Base-by-base conservation (phyloP, 1,140 invertebrate species). In the Drosophila sechellia region DNA sequence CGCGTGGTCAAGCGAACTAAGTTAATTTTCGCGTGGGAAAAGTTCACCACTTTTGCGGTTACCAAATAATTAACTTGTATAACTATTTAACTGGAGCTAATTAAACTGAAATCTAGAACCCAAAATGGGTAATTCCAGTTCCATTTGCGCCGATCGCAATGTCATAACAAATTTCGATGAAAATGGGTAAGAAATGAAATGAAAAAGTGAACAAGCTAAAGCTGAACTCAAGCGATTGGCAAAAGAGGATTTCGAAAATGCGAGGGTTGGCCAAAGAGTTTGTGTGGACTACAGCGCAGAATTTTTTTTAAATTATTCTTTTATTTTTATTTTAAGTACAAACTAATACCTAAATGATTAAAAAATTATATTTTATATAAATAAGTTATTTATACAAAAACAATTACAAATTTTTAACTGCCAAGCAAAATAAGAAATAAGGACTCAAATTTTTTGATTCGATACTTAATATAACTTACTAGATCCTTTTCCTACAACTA, bases 101-200 rank as follows among this genome's bases (percentile, higher is more conserved):
- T 42, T 55, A 66, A 54, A 35, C 43, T 35, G 54, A 48, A 46
- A 48, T 25, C 13, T 1, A 25, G 12, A 10, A 46, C 12, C 31
- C 4, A 79, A 72, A 69, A 91, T 91, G 90, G 90, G 90, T n/a
- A 91, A 91, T 72, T 90, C 90, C 45, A 85, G 90, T 71, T 91
- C 90, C 40, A 75, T 91, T 52, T 91, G 90, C 59, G 63, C 90
- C 37, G 87, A 91, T 76, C 81, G 81, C 48, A 85, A 83, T 54
- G 90, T 80, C 37, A 59, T 91, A 61, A 78, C 77, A 34, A 76
- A 59, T 40, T 81, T 77, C 13, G 81, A 91, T 74, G 90, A 84
- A 69, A 87, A 85, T 65, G 90, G 90, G 90, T 91, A 80, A 91
- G 84, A 56, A 70, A 65, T 20, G 20, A 15, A 34, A 11, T 20